Conservation (phyloP, 2,888 invertebrate genomes). For the Branchellion lobata region DNA sequence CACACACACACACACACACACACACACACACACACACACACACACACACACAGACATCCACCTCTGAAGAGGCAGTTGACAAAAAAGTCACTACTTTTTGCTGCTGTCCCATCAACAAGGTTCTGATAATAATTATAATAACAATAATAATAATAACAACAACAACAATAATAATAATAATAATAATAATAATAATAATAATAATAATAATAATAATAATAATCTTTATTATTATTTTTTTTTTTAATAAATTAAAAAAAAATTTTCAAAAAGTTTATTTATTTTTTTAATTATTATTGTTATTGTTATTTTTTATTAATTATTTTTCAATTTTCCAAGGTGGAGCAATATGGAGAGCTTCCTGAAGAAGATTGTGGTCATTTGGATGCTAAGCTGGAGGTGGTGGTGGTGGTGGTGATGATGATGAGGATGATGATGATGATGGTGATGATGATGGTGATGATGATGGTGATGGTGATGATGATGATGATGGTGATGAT, state of each 20-base stretch:
- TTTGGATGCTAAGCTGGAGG: conserved; percentile 36
- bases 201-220: neutral
- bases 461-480: conserved; percentile 19
- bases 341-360: neutral
- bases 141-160: too few relatives aligned
- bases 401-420: conserved; percentile 11
- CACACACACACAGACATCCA: too few relatives aligned
- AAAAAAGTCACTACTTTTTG: neutral
- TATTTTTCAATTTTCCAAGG: neutral
- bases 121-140: too few relatives aligned
- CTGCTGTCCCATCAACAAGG: neutral
- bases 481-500: conserved; percentile 13
- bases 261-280: neutral
- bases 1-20: too few relatives aligned
- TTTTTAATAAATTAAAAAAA: neutral
- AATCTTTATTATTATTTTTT: neutral
- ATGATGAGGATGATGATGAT: neutral
- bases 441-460: conserved; percentile 4
- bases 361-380: conserved; percentile 37
- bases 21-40: too few relatives aligned
- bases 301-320: neutral
- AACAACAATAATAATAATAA: too few relatives aligned
- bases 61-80: too few relatives aligned
- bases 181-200: too few relatives aligned
- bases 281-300: neutral